Conservation (phyloP, 2,113 vertebrate genomes). For the Larimichthys polyactis region DNA sequence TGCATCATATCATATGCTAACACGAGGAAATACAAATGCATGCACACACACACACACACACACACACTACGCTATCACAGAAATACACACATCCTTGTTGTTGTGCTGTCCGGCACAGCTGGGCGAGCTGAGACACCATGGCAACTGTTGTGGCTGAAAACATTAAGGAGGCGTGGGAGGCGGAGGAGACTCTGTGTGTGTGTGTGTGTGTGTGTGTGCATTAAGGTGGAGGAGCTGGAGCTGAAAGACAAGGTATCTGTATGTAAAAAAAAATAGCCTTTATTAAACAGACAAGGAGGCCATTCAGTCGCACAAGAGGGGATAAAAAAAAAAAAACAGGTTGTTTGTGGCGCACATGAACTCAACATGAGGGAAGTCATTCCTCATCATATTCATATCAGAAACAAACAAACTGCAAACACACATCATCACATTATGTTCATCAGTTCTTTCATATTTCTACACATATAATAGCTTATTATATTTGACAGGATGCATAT, state of each 20-base stretch:
- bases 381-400: background rate
- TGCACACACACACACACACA: background rate
- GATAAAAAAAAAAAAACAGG: background rate
- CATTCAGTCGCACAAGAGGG: background rate
- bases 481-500: background rate
- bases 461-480: background rate
- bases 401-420: background rate
- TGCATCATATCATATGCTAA: background rate
- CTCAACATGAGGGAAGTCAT: background rate
- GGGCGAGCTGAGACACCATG: slow-evolving; percentile 67
- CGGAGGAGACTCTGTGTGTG: slow-evolving; percentile 12
- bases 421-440: background rate
- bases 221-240: slow-evolving; percentile 45
- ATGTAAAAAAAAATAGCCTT: slow-evolving; percentile 13
- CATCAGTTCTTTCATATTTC: background rate
- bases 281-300: slow-evolving; percentile 23
- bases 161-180: slow-evolving; percentile 68
- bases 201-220: background rate
- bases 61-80: background rate
- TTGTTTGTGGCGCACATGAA: background rate
- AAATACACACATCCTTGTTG: slow-evolving; percentile 55
- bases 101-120: slow-evolving; percentile 63
- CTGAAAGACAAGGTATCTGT: slow-evolving; percentile 34
- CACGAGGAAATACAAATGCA: background rate
- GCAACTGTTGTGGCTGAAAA: slow-evolving; percentile 77